Conservation (phyloP, 2,797 vertebrate species). For the Cynopterus sphinx region DNA sequence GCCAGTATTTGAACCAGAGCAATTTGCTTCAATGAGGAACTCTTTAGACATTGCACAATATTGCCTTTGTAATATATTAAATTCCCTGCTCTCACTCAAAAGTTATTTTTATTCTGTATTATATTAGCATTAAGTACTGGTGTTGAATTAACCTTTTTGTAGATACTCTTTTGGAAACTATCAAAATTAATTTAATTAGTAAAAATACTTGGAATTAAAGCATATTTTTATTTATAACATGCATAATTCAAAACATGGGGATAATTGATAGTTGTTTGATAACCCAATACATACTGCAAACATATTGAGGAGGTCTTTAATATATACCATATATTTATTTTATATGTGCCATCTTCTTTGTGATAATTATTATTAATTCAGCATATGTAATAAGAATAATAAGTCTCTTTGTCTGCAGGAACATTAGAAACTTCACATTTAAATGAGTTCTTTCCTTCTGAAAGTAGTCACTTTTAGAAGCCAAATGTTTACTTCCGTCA, state of each 20-base stretch:
- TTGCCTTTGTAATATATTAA: neutral
- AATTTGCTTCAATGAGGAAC: neutral
- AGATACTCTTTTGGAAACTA: neutral
- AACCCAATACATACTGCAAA: neutral
- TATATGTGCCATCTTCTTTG: neutral
- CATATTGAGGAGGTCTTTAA: neutral
- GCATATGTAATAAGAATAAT: neutral
- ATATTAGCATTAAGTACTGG: neutral
- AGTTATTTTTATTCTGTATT: neutral
- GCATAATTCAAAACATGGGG: neutral
- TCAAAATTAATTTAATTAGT: conserved; percentile 39
- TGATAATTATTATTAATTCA: conserved; percentile 4
- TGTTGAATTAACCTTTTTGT: neutral
- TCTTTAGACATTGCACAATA: neutral
- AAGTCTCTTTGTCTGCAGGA: neutral
- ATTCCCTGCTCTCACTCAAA: neutral
- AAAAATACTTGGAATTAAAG: neutral
- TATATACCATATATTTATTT: neutral
- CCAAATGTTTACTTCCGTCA: neutral
- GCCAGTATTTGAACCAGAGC: neutral
- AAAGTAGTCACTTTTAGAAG: neutral
- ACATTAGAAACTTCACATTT: neutral
- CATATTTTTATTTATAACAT: neutral
- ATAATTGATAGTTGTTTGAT: neutral
- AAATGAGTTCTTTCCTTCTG: neutral